Conservation (phyloP, 2,888 invertebrate species). For the Caenorhabditis parvicauda region DNA sequence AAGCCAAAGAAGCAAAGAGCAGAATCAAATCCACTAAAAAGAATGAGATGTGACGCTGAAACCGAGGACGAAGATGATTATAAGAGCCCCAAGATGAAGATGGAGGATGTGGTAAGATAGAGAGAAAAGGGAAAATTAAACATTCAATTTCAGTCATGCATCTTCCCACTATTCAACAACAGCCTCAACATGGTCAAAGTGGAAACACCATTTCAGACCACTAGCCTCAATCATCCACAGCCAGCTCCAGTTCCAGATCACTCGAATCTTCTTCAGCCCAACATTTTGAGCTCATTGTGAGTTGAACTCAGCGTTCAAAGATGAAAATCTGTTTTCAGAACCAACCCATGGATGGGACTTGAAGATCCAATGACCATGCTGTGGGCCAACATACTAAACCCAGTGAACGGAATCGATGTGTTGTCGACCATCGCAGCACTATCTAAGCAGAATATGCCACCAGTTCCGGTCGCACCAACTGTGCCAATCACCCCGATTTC, state of each 20-base stretch:
- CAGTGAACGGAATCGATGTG: conserved; percentile 30
- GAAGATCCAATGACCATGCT: conserved; percentile 33
- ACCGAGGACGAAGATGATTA: conserved; percentile 36
- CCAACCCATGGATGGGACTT: conserved; percentile 22
- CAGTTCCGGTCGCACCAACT: conserved; percentile 7
- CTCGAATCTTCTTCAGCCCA: conserved; percentile 30
- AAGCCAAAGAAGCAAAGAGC: conserved; percentile 47
- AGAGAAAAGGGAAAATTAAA: neutral
- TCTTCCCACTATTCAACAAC: conserved; percentile 33
- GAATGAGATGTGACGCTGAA: conserved; percentile 35
- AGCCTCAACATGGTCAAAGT: conserved; percentile 35
- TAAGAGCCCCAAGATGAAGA: conserved; percentile 20
- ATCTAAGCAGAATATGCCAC: conserved; percentile 17
- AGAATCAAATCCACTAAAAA: conserved; percentile 27
- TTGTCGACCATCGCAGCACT: conserved; percentile 33
- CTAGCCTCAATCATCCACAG: conserved; percentile 16
- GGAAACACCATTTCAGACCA: conserved; percentile 33
- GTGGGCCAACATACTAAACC: conserved; percentile 41
- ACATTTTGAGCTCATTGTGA: conserved; percentile 24
- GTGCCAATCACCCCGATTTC: conserved; percentile 13
- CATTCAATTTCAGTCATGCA: conserved; percentile 8
- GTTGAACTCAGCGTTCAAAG: neutral
- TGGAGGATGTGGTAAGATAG: conserved; percentile 13
- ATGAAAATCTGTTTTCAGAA: neutral
- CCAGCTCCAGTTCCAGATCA: conserved; percentile 21